Evolutionary conservation across 2,797 vertebrate species (phyloP), one percentile per base, ranked within the genome.

Genomic region (Aldrovandia affinis): DNA sequence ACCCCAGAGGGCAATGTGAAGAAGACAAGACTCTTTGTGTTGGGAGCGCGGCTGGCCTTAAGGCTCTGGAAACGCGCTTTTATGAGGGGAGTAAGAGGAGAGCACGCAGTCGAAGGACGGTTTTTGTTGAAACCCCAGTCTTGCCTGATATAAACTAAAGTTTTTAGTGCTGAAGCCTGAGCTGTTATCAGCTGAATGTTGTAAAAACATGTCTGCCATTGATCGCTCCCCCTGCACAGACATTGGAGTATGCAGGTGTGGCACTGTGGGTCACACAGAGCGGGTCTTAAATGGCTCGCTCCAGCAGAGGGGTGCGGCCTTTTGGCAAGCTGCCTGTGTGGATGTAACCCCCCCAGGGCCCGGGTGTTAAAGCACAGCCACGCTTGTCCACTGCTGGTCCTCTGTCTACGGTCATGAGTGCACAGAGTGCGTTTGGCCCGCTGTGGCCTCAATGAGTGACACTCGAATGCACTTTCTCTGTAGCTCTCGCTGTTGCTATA

Each of bases 191-290:
- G 59, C 47, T 50, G 9, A 33, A 33, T 57, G 54, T 54, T 80
- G 52, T 80, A 80, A 80, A 78, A 59, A 80, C 14, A 30, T 80
- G 28, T 80, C 30, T 55, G 30, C 30, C 79, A 57, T 80, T 80
- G 78, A 79, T 80, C 79, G 3, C 80, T 44, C 80, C 80, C 54
- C 30, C 79, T 55, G 28, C 30, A 59, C 54, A 59, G 79, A 36
- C 54, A 59, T 50, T 20, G 7, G 5, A 33, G 79, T 59, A 80
- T n/a, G n/a, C n/a, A 25, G 25, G 54, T 70, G 54, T 80, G 79
- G 14, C 12, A 28, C 54, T 80, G 15, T 55, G 52, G 54, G 12
- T 30, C 52, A 57, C 52, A 80, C 68, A 70, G 68, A 36, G 4
- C 20, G 15, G 33, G 22, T 57, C 4, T 80, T 22, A 36, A 15